These are phyloP conservation scores for Aselliscus stoliczkanus DNA, from an alignment of 2,797 vertebrate genomes.

Conservation along the genomic window DNA sequence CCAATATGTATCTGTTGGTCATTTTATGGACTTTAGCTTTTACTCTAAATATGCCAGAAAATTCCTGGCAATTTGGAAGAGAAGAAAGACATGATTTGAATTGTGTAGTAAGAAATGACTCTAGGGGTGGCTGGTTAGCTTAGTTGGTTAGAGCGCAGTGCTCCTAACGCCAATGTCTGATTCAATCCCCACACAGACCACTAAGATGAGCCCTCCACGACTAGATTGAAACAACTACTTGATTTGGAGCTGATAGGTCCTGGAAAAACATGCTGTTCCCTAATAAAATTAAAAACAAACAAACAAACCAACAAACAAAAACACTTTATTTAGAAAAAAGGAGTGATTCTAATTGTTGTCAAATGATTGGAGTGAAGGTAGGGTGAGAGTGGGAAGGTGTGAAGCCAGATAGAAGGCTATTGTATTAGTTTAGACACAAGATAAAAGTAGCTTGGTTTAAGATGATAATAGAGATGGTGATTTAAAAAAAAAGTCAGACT, in stretches of 20 bases:
- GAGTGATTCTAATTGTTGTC: neutral
- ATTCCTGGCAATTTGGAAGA: neutral
- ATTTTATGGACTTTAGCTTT: neutral
- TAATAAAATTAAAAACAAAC: too few relatives aligned
- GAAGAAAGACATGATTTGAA: neutral
- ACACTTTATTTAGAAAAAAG: too few relatives aligned
- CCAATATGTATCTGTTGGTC: neutral
- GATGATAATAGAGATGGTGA: neutral
- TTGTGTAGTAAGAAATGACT: neutral
- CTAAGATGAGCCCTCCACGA: too few relatives aligned
- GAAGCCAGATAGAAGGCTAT: neutral
- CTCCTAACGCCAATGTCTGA: too few relatives aligned
- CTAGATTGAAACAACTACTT: too few relatives aligned
- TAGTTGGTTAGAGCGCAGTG: too few relatives aligned
- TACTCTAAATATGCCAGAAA: neutral
- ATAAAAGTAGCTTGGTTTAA: neutral
- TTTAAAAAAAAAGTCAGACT: neutral
- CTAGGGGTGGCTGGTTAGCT: too few relatives aligned
- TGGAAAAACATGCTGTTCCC: too few relatives aligned
- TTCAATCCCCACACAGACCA: too few relatives aligned
- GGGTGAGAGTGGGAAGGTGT: neutral
- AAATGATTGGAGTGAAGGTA: fast-evolving
- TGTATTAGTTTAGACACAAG: neutral
- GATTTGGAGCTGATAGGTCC: too few relatives aligned
- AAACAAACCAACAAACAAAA: too few relatives aligned